Evolutionary conservation across 2,113 vertebrate species (phyloP).

Genomic region (Podocnemis expansa): DNA sequence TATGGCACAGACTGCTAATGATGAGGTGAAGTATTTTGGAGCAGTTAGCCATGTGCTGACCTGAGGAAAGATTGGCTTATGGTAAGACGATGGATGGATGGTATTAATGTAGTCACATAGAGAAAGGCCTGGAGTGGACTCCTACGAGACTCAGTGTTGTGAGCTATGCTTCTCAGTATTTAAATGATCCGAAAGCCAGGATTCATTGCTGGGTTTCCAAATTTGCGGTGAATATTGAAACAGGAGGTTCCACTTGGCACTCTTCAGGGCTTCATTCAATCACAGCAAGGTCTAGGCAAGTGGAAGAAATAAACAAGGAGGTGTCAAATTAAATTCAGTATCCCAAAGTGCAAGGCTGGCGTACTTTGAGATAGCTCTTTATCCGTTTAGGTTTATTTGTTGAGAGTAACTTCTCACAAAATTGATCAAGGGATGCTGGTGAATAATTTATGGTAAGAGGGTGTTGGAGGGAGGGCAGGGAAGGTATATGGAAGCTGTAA

Average conservation of each 20-base stretch:
- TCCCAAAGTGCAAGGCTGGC: background rate
- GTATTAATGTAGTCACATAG: background rate
- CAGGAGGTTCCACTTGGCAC: background rate
- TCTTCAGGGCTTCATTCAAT: background rate
- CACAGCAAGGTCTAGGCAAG: background rate
- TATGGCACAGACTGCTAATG: background rate
- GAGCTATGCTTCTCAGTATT: background rate
- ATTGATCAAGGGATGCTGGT: background rate
- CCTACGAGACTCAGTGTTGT: background rate
- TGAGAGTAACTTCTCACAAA: background rate
- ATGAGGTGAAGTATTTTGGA: background rate
- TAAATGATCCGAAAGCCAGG: background rate
- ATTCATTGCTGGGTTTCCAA: background rate
- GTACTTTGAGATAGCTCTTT: no score
- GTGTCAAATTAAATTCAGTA: background rate
- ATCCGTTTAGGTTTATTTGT: no score
- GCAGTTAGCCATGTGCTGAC: background rate
- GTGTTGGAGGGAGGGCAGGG: background rate
- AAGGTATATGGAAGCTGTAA: background rate
- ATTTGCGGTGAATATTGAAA: background rate
- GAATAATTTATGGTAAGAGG: background rate
- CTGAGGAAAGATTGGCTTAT: background rate
- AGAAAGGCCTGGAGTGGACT: background rate
- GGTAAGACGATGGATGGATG: background rate
- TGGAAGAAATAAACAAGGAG: background rate